Percentiles rank a stretch among this genome's conserved stretches.
phyloP scores from a whole-genome alignment of 2,797 vertebrate species.

The Luscinia luscinia region DNA sequence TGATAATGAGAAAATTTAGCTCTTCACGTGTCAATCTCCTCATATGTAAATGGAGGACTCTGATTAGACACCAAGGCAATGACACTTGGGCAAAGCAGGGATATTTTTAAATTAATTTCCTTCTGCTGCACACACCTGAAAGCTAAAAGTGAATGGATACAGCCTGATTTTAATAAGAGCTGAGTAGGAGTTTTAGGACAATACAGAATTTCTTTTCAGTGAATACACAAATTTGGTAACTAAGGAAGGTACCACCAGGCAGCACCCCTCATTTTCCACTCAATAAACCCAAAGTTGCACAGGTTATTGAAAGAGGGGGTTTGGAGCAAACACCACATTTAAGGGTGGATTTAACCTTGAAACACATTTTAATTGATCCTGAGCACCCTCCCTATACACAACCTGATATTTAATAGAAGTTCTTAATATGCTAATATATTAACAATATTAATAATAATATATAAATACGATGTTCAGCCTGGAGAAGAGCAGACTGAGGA shows the following conservation, averaged over 20 bases:
- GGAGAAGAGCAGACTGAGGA: background rate
- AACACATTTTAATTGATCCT: background rate
- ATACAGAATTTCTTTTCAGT: background rate
- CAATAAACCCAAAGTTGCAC: background rate
- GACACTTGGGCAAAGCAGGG: constrained; percentile 46
- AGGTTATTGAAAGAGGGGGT: background rate
- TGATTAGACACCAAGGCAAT: constrained; percentile 56
- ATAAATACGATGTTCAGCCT: background rate
- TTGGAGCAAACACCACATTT: background rate
- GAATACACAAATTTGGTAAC: background rate
- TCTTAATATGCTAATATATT: background rate
- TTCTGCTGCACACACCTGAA: constrained; percentile 34
- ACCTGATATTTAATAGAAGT: background rate
- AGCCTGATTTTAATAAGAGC: background rate
- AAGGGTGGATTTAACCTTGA: background rate
- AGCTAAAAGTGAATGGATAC: background rate
- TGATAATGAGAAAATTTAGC: constrained; percentile 55
- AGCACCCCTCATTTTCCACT: background rate
- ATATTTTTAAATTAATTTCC: constrained; percentile 42
- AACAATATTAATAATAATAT: no score
- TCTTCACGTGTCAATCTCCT: constrained; percentile 53
- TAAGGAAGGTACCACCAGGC: background rate
- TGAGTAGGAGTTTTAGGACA: background rate
- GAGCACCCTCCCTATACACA: background rate
- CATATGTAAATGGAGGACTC: constrained; percentile 57